phyloP scores from a whole-genome alignment of 1,140 invertebrate species.

The Camponotus pennsylvanicus region DNA sequence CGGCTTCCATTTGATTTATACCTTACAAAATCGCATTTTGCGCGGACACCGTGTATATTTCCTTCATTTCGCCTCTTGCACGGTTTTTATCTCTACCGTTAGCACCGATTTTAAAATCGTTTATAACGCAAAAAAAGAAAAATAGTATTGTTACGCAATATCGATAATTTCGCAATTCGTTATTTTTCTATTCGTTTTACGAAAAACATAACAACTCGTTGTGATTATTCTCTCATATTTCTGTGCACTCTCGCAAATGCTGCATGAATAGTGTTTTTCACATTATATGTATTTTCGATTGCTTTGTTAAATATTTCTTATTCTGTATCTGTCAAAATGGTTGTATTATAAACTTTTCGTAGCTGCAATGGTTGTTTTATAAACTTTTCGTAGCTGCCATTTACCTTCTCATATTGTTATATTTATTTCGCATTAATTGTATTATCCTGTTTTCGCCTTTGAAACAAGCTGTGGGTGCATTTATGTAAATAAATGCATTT shows the following conservation, averaged over 20 bases:
- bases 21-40: background rate
- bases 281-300: constrained; percentile 2
- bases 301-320: background rate
- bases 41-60: background rate
- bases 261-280: background rate
- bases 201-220: background rate
- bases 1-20: background rate
- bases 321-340: background rate
- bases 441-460: constrained; percentile 8
- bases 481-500: constrained; percentile 1
- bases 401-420: background rate
- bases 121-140: background rate
- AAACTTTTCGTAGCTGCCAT: background rate
- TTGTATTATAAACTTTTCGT: constrained; percentile 7
- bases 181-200: constrained; percentile 20
- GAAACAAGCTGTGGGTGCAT: background rate
- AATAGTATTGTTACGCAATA: constrained; percentile 5
- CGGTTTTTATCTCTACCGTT: background rate
- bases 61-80: background rate
- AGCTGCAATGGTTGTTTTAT: background rate
- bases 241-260: background rate
- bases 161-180: background rate
- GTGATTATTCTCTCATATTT: constrained; percentile 21
- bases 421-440: background rate
- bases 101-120: constrained; percentile 31